Evolutionary conservation across 2,113 vertebrate genomes (phyloP).

Genomic region (Ailuropoda melanoleuca): DNA sequence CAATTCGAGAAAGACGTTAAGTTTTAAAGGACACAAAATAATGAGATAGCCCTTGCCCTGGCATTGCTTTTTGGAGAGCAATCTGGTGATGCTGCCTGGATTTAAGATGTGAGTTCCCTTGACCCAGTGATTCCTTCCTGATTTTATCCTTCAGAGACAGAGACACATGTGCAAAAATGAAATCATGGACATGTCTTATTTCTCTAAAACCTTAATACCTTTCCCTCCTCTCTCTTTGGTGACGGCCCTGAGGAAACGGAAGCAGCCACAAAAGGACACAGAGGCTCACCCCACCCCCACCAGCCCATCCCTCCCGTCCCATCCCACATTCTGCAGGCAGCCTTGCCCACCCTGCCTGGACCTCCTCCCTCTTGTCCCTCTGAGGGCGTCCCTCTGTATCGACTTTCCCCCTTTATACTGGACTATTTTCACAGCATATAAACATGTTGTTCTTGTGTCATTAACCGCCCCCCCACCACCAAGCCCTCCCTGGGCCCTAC

Average conservation of each 20-base stretch:
- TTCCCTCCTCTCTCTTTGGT: neutral
- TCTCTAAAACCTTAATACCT: neutral
- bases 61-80: neutral
- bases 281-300: neutral
- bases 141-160: neutral
- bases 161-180: neutral
- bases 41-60: neutral
- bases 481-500: too few relatives aligned
- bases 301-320: fast-evolving
- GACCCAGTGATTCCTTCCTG: neutral
- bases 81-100: neutral
- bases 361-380: neutral
- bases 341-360: too few relatives aligned
- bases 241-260: neutral
- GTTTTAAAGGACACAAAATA: neutral
- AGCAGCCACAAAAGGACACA: neutral
- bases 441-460: too few relatives aligned
- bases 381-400: neutral
- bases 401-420: too few relatives aligned
- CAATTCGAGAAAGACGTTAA: neutral
- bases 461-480: too few relatives aligned
- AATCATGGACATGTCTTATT: neutral
- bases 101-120: neutral
- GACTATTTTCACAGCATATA: neutral
- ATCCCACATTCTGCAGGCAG: neutral